Percentiles rank a stretch among this genome's conserved stretches.
Conservation (phyloP, 2,113 vertebrate species). For the Sterna hirundo region DNA sequence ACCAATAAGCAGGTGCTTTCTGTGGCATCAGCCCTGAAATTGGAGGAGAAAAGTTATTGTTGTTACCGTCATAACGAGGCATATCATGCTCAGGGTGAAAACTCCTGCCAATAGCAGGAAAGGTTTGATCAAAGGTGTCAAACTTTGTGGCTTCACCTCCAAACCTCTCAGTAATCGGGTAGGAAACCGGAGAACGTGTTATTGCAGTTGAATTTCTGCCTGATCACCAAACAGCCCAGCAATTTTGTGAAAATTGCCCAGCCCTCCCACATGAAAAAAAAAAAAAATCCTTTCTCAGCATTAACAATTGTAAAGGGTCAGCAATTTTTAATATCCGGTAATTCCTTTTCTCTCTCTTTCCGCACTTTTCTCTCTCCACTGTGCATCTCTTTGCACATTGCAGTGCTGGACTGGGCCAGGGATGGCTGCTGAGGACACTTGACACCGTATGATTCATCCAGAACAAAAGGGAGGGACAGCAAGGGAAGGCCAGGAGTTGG, state of each 20-base stretch:
- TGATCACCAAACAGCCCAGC: constrained; percentile 38
- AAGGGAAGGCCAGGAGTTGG: background rate
- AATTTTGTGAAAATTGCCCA: constrained; percentile 41
- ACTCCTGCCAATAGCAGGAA: background rate
- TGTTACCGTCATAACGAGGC: background rate
- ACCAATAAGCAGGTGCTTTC: constrained; percentile 8
- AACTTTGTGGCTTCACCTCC: constrained; percentile 25
- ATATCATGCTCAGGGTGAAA: background rate
- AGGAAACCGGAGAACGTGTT: constrained; percentile 44
- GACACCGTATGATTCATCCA: background rate
- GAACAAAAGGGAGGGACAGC: background rate
- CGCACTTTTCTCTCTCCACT: background rate
- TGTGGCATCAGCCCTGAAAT: background rate
- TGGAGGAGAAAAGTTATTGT: background rate
- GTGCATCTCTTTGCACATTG: background rate
- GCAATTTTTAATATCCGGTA: constrained; percentile 4
- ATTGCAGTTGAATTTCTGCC: constrained; percentile 52
- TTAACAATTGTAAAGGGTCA: constrained; percentile 10
- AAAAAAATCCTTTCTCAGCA: background rate
- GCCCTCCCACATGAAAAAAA: constrained; percentile 40
- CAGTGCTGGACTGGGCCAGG: background rate
- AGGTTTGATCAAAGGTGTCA: constrained; percentile 33
- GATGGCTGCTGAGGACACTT: background rate
- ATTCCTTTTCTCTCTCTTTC: background rate
- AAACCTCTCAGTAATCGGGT: background rate